Conservation (phyloP, 2,113 vertebrate species). For the Misgurnus anguillicaudatus region DNA sequence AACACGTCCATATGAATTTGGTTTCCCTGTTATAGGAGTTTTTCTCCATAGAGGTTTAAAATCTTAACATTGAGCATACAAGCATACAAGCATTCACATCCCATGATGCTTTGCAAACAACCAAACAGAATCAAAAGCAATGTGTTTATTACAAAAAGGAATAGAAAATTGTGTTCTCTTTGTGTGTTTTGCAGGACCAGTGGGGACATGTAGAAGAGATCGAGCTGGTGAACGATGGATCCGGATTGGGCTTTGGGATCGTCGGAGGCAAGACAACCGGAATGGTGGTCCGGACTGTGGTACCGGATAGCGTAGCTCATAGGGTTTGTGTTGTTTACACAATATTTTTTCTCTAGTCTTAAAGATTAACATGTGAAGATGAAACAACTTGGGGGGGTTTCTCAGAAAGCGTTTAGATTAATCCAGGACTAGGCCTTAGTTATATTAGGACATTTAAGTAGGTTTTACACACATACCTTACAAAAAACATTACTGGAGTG, state of each 20-base stretch:
- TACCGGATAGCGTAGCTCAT: conserved; percentile 88
- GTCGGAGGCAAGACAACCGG: conserved; percentile 89
- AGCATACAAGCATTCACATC: too few species aligned
- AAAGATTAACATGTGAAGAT: not conserved
- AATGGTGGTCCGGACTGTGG: conserved; percentile 90
- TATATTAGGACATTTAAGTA: too few species aligned
- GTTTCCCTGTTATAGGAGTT: too few species aligned
- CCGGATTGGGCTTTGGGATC: conserved; percentile 95
- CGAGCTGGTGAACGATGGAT: conserved; percentile 91
- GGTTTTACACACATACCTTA: too few species aligned
- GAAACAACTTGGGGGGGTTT: not conserved
- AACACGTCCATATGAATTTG: conserved; percentile 16
- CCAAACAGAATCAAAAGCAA: too few species aligned
- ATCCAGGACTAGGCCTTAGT: too few species aligned
- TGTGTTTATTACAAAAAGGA: not conserved
- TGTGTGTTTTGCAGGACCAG: conserved; percentile 69
- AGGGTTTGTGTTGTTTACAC: conserved; percentile 63
- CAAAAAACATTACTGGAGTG: too few species aligned
- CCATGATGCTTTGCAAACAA: too few species aligned
- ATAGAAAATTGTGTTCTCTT: not conserved
- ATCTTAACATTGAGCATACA: too few species aligned
- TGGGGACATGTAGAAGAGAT: conserved; percentile 92
- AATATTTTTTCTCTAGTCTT: not conserved
- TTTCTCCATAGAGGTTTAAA: too few species aligned
- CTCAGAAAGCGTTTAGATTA: too few species aligned